Evolutionary conservation across 2,113 vertebrate genomes (phyloP).

Genomic region (Penelope pileata): DNA sequence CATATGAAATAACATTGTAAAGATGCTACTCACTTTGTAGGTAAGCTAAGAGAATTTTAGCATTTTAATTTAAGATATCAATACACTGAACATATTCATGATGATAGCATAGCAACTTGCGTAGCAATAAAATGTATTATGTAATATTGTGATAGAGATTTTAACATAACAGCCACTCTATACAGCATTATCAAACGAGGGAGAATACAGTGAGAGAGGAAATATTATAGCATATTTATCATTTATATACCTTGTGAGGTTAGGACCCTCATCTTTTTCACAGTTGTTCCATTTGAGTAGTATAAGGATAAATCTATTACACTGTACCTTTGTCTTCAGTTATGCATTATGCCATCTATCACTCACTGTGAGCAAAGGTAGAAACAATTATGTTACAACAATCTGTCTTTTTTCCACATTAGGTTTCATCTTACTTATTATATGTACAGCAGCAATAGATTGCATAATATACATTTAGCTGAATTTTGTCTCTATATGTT

Average conservation of each 20-base stretch:
- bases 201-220: neutral
- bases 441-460: neutral
- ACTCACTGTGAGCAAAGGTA: neutral
- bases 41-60: neutral
- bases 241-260: conserved; percentile 50
- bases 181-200: neutral
- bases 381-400: neutral
- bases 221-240: conserved; percentile 48
- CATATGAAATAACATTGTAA: neutral
- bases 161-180: neutral
- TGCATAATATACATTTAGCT: neutral
- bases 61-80: conserved; percentile 1
- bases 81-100: conserved; percentile 14
- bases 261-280: conserved; percentile 33
- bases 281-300: conserved; percentile 37
- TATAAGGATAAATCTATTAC: conserved; percentile 46
- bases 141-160: neutral
- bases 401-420: neutral
- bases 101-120: neutral
- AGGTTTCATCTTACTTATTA: neutral
- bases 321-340: conserved; percentile 17
- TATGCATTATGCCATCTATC: conserved; percentile 1
- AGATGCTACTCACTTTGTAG: conserved; percentile 10
- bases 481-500: neutral
- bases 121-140: neutral